A percentile compares a stretch with the other conserved stretches of the same genome.
These are phyloP conservation scores for Nomada fucata DNA, from an alignment of 2,888 invertebrate species.

Conservation along the genomic window DNA sequence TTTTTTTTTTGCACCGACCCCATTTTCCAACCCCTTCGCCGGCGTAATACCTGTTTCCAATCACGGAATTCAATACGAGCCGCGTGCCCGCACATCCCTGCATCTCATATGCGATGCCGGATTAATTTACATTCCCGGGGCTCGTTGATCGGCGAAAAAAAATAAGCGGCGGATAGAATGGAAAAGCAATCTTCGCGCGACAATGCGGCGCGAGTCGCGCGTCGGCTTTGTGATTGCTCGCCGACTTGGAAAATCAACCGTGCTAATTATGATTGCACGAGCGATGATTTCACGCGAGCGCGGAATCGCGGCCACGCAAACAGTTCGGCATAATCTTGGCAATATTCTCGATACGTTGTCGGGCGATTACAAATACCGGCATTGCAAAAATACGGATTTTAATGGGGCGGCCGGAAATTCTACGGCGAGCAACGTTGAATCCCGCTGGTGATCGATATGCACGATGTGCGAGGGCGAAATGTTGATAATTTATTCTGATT, in stretches of 20 bases:
- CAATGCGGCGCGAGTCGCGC: slow-evolving; percentile 32
- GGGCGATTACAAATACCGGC: no score
- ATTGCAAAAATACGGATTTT: no score
- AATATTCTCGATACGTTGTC: no score
- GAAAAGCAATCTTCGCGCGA: slow-evolving; percentile 65
- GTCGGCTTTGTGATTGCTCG: slow-evolving; percentile 65
- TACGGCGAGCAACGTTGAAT: no score
- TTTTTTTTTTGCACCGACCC: not conserved
- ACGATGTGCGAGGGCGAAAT: no score
- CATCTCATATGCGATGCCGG: slow-evolving; percentile 66
- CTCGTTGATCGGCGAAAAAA: slow-evolving; percentile 62
- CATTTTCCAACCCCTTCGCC: not conserved
- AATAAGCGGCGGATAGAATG: slow-evolving; percentile 54
- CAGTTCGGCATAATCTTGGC: not conserved
- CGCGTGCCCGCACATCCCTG: slow-evolving; percentile 39
- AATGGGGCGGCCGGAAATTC: no score
- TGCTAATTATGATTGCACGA: slow-evolving; percentile 55
- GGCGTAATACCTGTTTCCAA: slow-evolving; percentile 57
- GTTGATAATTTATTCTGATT: slow-evolving; percentile 15
- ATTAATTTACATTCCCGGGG: slow-evolving; percentile 66
- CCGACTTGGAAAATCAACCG: slow-evolving; percentile 74
- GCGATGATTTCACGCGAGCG: not conserved
- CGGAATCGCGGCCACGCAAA: not conserved
- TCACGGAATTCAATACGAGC: slow-evolving; percentile 57
- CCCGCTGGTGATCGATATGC: no score